Conservation (phyloP, 2,888 invertebrate genomes). For the Pammene aurita region DNA sequence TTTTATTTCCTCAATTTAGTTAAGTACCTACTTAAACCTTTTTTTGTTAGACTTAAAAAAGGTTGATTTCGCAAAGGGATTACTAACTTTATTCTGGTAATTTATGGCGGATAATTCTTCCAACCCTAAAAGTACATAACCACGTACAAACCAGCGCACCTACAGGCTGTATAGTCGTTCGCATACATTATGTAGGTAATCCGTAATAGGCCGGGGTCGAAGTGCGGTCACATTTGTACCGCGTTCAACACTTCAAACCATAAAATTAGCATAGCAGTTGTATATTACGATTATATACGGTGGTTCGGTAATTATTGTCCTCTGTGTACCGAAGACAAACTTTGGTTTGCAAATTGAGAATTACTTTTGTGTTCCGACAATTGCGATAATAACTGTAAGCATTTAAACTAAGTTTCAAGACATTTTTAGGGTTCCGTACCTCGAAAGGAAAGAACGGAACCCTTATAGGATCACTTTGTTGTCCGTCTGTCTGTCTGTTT, state of each 20-base stretch:
- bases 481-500: too few species aligned
- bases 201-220: slow-evolving; percentile 41
- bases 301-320: slow-evolving; percentile 31
- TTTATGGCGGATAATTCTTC: slow-evolving; percentile 11
- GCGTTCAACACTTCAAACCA: slow-evolving; percentile 46
- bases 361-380: slow-evolving; percentile 6
- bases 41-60: not conserved
- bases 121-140: slow-evolving; percentile 13
- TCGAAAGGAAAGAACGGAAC: too few species aligned
- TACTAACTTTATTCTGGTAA: slow-evolving; percentile 18
- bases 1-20: too few species aligned
- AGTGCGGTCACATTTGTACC: slow-evolving; percentile 48
- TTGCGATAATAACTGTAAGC: not conserved
- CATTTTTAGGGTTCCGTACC: too few species aligned
- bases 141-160: slow-evolving; percentile 18
- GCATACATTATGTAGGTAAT: slow-evolving; percentile 40
- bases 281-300: slow-evolving; percentile 40
- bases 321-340: slow-evolving; percentile 16
- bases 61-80: not conserved
- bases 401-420: not conserved
- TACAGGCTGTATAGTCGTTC: slow-evolving; percentile 31
- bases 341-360: slow-evolving; percentile 29
- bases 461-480: too few species aligned
- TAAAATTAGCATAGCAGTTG: slow-evolving; percentile 59
- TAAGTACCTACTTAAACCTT: too few species aligned